phyloP scores from a whole-genome alignment of 53 echinoderm and acorn worm genomes.

The Mesocentrotus franciscanus region DNA sequence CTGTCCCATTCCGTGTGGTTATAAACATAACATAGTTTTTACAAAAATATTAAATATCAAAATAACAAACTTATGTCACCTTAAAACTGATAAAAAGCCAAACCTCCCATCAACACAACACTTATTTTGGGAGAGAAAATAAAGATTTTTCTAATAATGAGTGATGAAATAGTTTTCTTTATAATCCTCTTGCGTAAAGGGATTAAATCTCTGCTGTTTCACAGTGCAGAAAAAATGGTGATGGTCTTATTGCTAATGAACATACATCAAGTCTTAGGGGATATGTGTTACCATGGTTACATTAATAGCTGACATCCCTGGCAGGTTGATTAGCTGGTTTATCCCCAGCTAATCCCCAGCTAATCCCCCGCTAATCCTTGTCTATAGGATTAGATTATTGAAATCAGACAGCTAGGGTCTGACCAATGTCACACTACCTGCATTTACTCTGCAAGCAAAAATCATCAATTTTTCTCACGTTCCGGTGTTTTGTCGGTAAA shows the following conservation, averaged over 20 bases:
- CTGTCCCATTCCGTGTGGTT: no score
- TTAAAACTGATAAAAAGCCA: no score
- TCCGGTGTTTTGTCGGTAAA: no score
- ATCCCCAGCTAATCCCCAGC: not conserved
- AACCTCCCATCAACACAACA: no score
- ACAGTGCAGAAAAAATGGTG: not conserved
- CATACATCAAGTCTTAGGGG: not conserved
- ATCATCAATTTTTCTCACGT: no score
- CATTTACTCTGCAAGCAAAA: no score
- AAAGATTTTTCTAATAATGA: no score
- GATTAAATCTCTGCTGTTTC: not conserved
- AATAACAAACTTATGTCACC: no score
- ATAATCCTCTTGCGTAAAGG: not conserved
- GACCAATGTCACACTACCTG: not conserved
- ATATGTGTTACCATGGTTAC: not conserved
- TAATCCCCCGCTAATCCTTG: slow-evolving; percentile 6
- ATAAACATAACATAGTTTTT: no score
- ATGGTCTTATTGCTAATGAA: not conserved
- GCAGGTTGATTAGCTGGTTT: not conserved
- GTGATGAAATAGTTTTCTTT: no score
- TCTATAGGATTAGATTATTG: not conserved
- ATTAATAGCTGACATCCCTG: not conserved
- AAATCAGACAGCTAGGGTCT: not conserved
- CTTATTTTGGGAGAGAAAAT: no score
- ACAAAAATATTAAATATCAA: no score